Evolutionary conservation across 2,113 vertebrate species (phyloP), one percentile per base, ranked within the genome.

Genomic region (Phrynosoma blainvillii): DNA sequence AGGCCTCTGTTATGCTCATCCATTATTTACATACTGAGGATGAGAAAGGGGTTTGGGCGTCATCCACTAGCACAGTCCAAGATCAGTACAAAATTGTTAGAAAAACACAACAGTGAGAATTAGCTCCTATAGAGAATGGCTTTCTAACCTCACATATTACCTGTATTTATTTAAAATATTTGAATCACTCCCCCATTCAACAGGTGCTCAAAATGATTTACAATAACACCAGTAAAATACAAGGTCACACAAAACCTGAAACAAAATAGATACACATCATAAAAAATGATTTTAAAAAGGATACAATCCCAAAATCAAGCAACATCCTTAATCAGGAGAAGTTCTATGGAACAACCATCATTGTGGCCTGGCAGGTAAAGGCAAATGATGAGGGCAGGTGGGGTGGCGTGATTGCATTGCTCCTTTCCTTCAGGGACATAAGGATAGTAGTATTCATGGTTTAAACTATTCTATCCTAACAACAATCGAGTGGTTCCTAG

Each of bases 21-120:
- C 62, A 84, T 77, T 77, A 78, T 88, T 84, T 88, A 88, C 52
- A 36, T 59, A 14, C 32, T 73, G 66, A 62, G 40, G 71, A 82
- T 82, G 56, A 71, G 42, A 54, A 77, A 56, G 14, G 32, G 5
- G 30, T 11, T 74, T 9, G 36, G 27, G 71, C 9, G 68, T 76
- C n/a, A 36, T 79, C 40, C 20, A 47, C 40, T 54, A 78, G 84
- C 2, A 14, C 75, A 78, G 14, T 77, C 27, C 13, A 66, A 85
- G 16, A 36, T 54, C 70, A 83, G 54, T 68, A 8, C 4, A 27
- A 54, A 52, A 20, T 77, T 75, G 7, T 74, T 81, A 73, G 54
- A 62, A 40, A 25, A 74, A 52, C 4, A 25, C 47, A 56, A 20
- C 5, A 9, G 12, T 30, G 74, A 74, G 81, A 68, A 40, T 56